Conservation (phyloP, 2,888 invertebrate genomes). For the Tachina lurida region DNA sequence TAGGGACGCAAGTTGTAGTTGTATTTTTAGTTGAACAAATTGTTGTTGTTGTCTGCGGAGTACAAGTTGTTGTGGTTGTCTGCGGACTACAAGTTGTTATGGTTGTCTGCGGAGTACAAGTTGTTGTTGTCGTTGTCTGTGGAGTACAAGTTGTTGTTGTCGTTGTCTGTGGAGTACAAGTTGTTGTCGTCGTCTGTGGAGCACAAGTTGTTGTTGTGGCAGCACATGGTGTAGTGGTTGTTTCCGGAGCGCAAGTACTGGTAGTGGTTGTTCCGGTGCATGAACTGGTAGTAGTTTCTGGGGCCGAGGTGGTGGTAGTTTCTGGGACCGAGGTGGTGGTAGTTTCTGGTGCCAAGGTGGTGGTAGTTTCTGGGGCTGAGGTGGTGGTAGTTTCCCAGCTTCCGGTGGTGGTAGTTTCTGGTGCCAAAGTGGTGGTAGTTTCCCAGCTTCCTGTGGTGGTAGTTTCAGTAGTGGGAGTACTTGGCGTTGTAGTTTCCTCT, state of each 20-base stretch:
- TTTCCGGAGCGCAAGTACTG: conserved; percentile 4
- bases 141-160: conserved; percentile 3
- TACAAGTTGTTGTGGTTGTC: background rate
- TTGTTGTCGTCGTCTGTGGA: background rate
- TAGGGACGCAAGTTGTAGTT: background rate
- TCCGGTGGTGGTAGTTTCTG: conserved; percentile 2
- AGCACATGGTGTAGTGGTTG: conserved; percentile 45
- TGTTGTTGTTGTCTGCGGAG: background rate
- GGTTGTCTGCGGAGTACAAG: background rate
- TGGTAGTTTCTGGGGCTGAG: background rate
- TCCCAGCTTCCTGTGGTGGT: background rate
- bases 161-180: background rate
- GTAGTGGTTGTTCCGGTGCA: background rate
- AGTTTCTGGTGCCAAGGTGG: conserved; percentile 21
- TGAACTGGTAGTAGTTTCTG: conserved; percentile 45
- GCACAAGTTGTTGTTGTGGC: conserved; percentile 19
- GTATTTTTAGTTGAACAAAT: conserved; percentile 1
- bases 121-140: background rate
- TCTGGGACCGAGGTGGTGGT: background rate
- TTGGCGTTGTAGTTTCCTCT: conserved; percentile 28
- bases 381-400: background rate
- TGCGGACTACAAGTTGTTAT: background rate
- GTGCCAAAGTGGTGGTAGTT: background rate
- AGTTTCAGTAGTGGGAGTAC: background rate
- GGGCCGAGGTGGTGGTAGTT: conserved; percentile 18